Percentiles rank a stretch among this genome's conserved stretches.
Conservation (phyloP, 1,140 invertebrate species). For the Zophobas atratus region DNA sequence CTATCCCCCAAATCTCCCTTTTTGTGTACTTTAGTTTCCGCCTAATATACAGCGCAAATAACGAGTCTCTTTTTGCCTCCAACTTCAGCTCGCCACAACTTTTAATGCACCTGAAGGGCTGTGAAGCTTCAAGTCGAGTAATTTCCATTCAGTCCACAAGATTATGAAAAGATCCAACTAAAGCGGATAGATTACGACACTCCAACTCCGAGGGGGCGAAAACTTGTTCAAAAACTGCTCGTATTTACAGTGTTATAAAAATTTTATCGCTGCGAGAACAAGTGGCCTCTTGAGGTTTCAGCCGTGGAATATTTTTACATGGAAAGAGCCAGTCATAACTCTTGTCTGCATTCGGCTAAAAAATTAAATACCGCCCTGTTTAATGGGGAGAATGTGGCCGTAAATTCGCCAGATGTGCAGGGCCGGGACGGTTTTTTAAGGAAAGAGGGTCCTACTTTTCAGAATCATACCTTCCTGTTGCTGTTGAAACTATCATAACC, state of each 20-base stretch:
- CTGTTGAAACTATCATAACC: no score
- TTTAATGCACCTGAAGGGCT: no score
- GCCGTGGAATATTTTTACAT: slow-evolving; percentile 10
- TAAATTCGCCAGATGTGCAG: not conserved
- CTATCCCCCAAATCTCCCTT: no score
- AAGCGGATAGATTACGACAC: slow-evolving; percentile 5
- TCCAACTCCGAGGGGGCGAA: slow-evolving; percentile 1
- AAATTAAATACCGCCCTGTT: not conserved
- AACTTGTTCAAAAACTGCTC: slow-evolving; percentile 21
- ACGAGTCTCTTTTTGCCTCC: no score
- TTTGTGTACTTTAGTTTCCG: no score
- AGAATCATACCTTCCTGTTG: no score
- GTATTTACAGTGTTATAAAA: slow-evolving; percentile 17
- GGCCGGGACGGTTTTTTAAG: slow-evolving; percentile 2
- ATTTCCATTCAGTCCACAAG: not conserved
- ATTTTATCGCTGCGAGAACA: slow-evolving; percentile 16
- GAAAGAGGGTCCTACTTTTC: not conserved
- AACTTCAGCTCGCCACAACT: no score
- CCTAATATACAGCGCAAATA: no score
- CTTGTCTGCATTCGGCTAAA: not conserved
- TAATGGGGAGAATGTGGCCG: not conserved
- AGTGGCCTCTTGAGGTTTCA: slow-evolving; percentile 7
- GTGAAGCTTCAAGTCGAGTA: no score
- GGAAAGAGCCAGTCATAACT: slow-evolving; percentile 10
- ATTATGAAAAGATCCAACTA: slow-evolving; percentile 1